These are phyloP conservation scores for Delphinapterus leucas DNA, from an alignment of 2,113 vertebrate species.

Conservation along the genomic window DNA sequence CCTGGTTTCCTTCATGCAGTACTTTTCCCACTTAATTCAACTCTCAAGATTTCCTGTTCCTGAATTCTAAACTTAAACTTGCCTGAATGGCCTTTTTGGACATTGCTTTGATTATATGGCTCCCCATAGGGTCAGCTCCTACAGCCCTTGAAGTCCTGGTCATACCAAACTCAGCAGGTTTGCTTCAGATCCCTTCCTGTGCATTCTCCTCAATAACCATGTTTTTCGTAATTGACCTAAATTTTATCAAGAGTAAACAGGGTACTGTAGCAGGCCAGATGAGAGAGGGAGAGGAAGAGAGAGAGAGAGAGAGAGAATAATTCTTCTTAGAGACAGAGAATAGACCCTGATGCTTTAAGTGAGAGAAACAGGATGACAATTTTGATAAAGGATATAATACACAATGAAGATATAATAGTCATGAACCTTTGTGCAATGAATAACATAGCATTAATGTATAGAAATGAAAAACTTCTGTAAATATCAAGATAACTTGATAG, in stretches of 20 bases:
- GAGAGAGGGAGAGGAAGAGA: not conserved
- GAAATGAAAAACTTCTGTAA: not conserved
- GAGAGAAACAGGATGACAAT: not conserved
- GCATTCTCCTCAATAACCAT: not conserved
- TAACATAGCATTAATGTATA: not conserved
- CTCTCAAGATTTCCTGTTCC: not conserved
- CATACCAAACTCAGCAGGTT: not conserved
- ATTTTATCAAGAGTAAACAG: not conserved
- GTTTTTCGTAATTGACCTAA: not conserved
- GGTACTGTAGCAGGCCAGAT: not conserved
- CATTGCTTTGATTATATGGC: not conserved
- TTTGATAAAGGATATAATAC: not conserved
- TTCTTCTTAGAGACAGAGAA: not conserved
- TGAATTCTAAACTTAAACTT: not conserved
- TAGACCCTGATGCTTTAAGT: not conserved
- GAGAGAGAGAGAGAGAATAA: not conserved
- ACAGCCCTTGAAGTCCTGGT: not conserved
- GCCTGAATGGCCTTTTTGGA: not conserved
- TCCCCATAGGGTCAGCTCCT: not conserved
- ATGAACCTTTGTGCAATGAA: not conserved
- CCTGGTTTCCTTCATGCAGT: not conserved
- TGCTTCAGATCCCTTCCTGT: not conserved
- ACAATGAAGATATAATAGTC: not conserved
- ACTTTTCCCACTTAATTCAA: not conserved
- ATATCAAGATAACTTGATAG: not conserved